phyloP scores from a whole-genome alignment of 2,797 vertebrate species.

The Botia kubotai region DNA sequence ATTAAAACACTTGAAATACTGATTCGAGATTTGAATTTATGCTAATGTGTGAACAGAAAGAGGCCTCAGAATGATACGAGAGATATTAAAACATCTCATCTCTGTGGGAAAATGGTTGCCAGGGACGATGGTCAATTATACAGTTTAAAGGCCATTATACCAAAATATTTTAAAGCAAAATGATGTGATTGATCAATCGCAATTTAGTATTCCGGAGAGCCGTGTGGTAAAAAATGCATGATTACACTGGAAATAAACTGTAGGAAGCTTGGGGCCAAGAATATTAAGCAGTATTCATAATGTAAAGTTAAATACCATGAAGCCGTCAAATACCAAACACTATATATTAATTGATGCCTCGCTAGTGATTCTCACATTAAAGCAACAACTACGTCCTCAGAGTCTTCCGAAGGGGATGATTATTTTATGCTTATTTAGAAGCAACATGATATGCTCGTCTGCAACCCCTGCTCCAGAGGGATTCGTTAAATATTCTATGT shows the following conservation, averaged over 20 bases:
- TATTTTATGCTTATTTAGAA: constrained; percentile 60
- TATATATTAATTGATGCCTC: constrained; percentile 35
- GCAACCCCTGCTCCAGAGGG: constrained; percentile 55
- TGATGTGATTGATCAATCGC: background rate
- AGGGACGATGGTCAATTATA: background rate
- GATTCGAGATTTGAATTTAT: background rate
- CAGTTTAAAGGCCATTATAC: background rate
- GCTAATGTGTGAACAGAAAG: too few relatives aligned
- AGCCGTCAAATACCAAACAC: constrained; percentile 29
- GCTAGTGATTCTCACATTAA: constrained; percentile 54
- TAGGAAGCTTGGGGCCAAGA: background rate
- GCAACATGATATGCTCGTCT: constrained; percentile 53
- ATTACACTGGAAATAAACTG: background rate
- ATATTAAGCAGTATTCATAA: constrained; percentile 37
- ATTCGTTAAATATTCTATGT: constrained; percentile 60
- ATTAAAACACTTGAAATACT: background rate
- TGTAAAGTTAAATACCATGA: constrained; percentile 18
- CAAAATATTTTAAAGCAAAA: constrained; percentile 1
- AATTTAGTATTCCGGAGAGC: background rate
- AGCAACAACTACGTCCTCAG: constrained; percentile 33
- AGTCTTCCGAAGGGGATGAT: constrained; percentile 45
- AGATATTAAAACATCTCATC: background rate
- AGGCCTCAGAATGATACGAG: background rate
- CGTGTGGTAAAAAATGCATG: background rate
- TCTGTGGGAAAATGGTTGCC: background rate